Percentiles rank a stretch among this genome's conserved stretches.
phyloP scores from a whole-genome alignment of 2,113 vertebrate species.

The Isurus oxyrinchus region DNA sequence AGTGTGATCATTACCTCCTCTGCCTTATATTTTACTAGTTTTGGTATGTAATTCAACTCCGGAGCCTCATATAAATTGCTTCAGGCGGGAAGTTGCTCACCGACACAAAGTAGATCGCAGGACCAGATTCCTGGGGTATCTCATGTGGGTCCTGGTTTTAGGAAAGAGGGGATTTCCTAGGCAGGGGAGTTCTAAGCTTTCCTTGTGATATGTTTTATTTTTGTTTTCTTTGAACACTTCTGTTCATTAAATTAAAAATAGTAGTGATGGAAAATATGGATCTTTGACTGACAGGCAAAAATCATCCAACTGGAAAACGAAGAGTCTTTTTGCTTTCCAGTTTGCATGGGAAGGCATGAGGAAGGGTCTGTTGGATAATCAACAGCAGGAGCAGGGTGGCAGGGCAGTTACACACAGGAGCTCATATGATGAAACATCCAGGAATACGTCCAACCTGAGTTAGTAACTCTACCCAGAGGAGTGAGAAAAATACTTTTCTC shows the following conservation, averaged over 20 bases:
- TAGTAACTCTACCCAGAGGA: background rate
- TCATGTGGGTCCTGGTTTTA: background rate
- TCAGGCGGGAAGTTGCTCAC: background rate
- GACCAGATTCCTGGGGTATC: background rate
- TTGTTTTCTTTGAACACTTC: background rate
- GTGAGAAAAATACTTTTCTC: background rate
- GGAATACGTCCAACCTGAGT: no score
- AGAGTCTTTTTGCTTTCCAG: background rate
- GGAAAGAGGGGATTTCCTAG: background rate
- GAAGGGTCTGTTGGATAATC: background rate
- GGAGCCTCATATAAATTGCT: background rate
- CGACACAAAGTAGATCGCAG: background rate
- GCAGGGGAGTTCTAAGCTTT: background rate
- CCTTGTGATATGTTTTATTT: background rate
- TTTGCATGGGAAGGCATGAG: background rate
- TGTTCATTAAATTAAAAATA: background rate
- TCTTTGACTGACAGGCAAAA: background rate
- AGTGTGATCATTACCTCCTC: background rate
- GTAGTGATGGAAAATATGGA: background rate
- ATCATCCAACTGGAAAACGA: background rate
- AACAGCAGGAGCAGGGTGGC: background rate
- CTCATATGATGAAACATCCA: no score
- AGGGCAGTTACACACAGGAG: background rate
- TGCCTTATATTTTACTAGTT: background rate
- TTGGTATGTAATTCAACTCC: background rate